Base-by-base conservation (phyloP, 2,888 invertebrate species). In the Leucophora obtusa region DNA sequence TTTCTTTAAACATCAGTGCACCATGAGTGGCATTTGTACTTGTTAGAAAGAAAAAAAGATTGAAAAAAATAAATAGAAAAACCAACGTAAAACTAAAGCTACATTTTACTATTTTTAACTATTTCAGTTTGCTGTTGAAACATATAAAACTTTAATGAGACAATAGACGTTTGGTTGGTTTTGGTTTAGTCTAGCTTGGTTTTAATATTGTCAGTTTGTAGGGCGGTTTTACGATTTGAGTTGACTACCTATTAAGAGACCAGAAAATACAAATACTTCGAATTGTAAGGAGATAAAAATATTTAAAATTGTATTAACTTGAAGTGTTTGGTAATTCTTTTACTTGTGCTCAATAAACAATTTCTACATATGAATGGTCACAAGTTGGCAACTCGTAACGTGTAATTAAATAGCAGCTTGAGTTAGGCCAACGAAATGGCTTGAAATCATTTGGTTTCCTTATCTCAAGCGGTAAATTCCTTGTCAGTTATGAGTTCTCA, bases 81-180 rank as follows among this genome's bases (percentile, higher is more conserved):
- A 53, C 65, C 66, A 18, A 18, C 60, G 21, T 35, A 35, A n/a
- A 28, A 47, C 21, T 35, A 18, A 6, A 38, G 47, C 56, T 35
- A 33, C 47, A 51, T 35, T 38, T 14, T 28, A 17, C 8, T 50
- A 28, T 53, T 62, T 18, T 56, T 33, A 28, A 54, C 35, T 17
- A 47, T 70, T 76, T 28, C 28, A 51, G 43, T 56, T 76, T 38
- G 17, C 53, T 65, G 63, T 59, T 62, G 70, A 76, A 63, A 24
- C 59, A 33, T 28, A 71, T 71, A 71, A 65, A 77, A 77, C 35
- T 71, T 71, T 71, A 77, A 77, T 77, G 66, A 77, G 70, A 71
- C 66, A 68, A 38, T 74, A 43, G 60, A 60, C 54, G 66, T 28
- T 59, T n/a, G 28, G 58, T 58, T 1, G 71, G 59, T 59, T 65